Base-by-base conservation (phyloP, 2,113 vertebrate species). In the Phalacrocorax pelagicus region DNA sequence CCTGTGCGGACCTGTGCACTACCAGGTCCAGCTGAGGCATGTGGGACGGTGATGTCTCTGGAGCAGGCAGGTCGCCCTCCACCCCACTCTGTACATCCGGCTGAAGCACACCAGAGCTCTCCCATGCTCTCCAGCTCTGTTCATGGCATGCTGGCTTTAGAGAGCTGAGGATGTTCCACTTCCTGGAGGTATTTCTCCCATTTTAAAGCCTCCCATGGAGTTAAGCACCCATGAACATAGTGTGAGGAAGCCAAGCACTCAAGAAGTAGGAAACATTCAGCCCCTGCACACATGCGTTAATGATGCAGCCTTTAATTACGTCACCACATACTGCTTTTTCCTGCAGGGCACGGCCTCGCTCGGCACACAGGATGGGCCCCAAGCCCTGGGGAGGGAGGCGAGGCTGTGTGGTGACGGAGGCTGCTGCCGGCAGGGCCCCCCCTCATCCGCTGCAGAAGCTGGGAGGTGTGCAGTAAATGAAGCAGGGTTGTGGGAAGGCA, bases 381-480 rank as follows among this genome's bases (percentile, higher is more conserved):
- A 67, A 63, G 78, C 94, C 87, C 84, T 3, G 1, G 78, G 86
- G 91, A 94, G 69, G 89, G 57, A 87, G 65, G 52, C 21, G 30
- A 94, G 82, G 86, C 95, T 85, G 94, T 55, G 86, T 4, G 10
- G 79, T 86, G 94, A 92, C 0, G 8, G 94, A 81, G 84, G 73
- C 52, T 0, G 15, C 90, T 59, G 92, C 90, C 22, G 44, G 63
- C 57, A 75, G 92, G 88, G 86, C 91, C 80, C 92, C 91, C 83
- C 85, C 75, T 81, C 91, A 97, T 97, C 94, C 9, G 84, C 91
- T 91, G 94, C 94, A 97, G 94, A 81, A 95, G 77, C 94, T 52
- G 55, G 95, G 89, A 96, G 95, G 95, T 95, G 95, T 96, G 93
- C 1, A 3, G n/a, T 96, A 91, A 97, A 96, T 81, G 94, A 96